Base-by-base conservation (phyloP, 2,113 vertebrate genomes). In the Aldabrachelys gigantea region DNA sequence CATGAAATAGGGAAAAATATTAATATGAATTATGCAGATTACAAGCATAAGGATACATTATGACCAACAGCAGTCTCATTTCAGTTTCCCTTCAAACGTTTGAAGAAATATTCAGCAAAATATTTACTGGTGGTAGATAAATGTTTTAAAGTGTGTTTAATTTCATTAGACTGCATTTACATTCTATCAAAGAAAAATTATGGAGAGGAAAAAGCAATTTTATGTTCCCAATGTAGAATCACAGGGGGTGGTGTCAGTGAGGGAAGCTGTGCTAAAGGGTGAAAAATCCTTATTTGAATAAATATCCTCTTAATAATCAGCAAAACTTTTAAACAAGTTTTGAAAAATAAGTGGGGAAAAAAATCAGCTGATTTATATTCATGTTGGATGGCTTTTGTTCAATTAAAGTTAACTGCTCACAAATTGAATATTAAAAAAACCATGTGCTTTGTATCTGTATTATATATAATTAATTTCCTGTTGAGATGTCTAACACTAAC, bases 401-500 rank as follows among this genome's bases (percentile, higher is more conserved):
- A 89, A 2, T 76, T 84, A 90, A 89, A 91, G 3, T 25, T 78
- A 94, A 96, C 93, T 97, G 96, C 82, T 78, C 83, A 91, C 91
- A 96, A 93, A 86, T 44, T 80, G 93, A 96, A 95, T 89, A 31
- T 11, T 94, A 96, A 96, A 90, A 86, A 97, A 94, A 41, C 57
- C 56, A 22, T 1, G 3, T 3, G 83, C 29, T 11, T 2, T 0
- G n/a, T 1, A 85, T 65, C 10, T 0, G 2, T 0, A 2, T 6
- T 3, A 21, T 29, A 75, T 3, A 78, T 54, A 21, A 82, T 62
- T 83, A 91, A 87, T 52, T 35, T 89, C 93, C 93, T 89, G 78
- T 5, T 88, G 95, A 92, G 82, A 91, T 93, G 83, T 75, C 93
- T 96, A 97, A 93, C 57, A 84, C 21, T 0, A 97, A 97, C 96